Base-by-base conservation (phyloP, 2,113 vertebrate genomes). In the Oryzias melastigma region DNA sequence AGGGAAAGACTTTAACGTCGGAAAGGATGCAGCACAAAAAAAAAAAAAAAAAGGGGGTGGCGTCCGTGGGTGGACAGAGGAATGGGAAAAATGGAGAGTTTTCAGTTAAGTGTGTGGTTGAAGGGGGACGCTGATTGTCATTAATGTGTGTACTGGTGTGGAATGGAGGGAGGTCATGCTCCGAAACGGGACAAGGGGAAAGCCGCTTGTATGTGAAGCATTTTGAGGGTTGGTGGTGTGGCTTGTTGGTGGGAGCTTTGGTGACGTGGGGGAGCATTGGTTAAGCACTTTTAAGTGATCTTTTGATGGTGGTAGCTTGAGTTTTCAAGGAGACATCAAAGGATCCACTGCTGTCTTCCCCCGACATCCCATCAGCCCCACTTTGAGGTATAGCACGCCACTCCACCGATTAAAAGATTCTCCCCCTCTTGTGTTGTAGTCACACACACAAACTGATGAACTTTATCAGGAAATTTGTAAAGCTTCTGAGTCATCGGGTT, bases 1-100 rank as follows among this genome's bases (percentile, higher is more conserved):
- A 55, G 41, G 62, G 62, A 79, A 60, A 76, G 77, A 75, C 78
- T 80, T 65, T 74, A 82, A 76, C 85, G 86, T 89, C 87, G 84
- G 49, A 63, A 50, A 64, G 57, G 40, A 73, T 70, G 52, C 62
- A 71, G 57, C 14, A 19, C 19, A 60, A 51, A 68, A 60, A 27
- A 35, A 35, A 10, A 8, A 2, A 74, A 58, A n/a, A n/a, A n/a
- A n/a, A n/a, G n/a, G 43, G 52, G 52, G 20, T 18, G 20, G 35
- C 43, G 35, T 47, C 29, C 22, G 50, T 29, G 24, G 61, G 25
- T 35, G 51, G 60, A 73, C 42, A 35, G 46, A 68, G 22, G 45
- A 69, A 54, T 56, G 63, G 69, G 43, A 27, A 72, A 67, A 75
- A 54, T 71, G 78, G 66, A 73, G 55, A 56, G 27, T 22, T 63